Evolutionary conservation across 2,888 invertebrate genomes (phyloP).

Genomic region (Myathropa florea): DNA sequence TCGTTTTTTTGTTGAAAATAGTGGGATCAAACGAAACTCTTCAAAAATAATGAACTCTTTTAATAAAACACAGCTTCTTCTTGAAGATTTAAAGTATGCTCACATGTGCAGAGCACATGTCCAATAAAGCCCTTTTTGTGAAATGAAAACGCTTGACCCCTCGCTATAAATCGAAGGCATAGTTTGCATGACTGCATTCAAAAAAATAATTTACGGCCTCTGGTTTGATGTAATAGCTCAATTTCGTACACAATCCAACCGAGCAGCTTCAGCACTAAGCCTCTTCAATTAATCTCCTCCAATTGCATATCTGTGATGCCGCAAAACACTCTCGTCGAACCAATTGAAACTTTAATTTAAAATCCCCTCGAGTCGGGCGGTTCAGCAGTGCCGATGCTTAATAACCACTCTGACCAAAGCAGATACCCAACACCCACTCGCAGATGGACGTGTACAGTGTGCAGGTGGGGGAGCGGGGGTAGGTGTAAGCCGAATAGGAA

Average conservation of each 20-base stretch:
- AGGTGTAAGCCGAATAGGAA: constrained; percentile 24
- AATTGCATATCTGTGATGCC: constrained; percentile 26
- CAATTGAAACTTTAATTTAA: constrained; percentile 49
- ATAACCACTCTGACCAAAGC: constrained; percentile 24
- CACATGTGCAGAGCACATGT: not conserved
- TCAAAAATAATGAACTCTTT: too few relatives aligned
- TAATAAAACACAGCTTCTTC: not conserved
- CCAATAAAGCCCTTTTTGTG: not conserved
- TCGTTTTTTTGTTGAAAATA: too few relatives aligned
- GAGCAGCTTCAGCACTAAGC: constrained; percentile 5
- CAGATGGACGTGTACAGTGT: not conserved
- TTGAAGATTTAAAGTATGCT: not conserved
- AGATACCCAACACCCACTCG: not conserved
- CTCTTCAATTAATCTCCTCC: constrained; percentile 19
- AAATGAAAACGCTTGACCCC: not conserved
- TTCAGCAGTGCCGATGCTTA: constrained; percentile 19
- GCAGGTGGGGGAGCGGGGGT: not conserved
- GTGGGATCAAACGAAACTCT: too few relatives aligned
- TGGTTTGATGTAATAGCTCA: not conserved
- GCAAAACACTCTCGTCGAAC: not conserved
- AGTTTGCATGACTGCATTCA: not conserved
- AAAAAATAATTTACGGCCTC: not conserved
- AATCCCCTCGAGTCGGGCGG: constrained; percentile 14
- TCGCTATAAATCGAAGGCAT: not conserved
- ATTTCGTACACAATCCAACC: not conserved